These are phyloP conservation scores for Pandemis corylana DNA, from an alignment of 2,888 invertebrate genomes.

Conservation along the genomic window DNA sequence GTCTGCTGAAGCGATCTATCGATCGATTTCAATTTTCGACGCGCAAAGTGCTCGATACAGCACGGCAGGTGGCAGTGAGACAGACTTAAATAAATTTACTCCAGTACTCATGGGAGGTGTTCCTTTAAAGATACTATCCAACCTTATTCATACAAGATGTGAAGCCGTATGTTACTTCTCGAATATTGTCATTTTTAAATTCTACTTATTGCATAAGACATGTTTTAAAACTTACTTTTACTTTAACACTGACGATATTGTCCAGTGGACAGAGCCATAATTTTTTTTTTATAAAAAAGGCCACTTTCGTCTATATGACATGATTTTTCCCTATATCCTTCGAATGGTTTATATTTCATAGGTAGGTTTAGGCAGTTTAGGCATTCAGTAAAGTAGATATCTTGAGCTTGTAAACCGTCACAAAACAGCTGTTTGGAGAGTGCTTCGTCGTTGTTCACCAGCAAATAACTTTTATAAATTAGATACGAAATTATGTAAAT, in stretches of 20 bases:
- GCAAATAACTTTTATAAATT: background rate
- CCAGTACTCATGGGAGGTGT: conserved; percentile 17
- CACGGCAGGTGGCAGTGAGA: conserved; percentile 37
- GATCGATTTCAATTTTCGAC: conserved; percentile 48
- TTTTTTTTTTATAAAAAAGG: no score
- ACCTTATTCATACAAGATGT: background rate
- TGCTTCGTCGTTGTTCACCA: background rate
- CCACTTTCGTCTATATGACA: no score
- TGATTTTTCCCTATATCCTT: no score
- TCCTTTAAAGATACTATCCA: conserved; percentile 8
- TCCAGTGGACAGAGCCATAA: no score
- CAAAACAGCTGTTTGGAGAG: no score
- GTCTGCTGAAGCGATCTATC: conserved; percentile 62
- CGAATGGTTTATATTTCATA: no score
- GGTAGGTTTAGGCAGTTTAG: no score
- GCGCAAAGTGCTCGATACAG: conserved; percentile 54
- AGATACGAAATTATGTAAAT: conserved; percentile 14
- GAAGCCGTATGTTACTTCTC: background rate
- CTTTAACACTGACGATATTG: no score
- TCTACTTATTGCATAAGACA: background rate
- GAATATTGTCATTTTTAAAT: background rate
- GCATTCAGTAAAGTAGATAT: no score
- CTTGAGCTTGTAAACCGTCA: no score
- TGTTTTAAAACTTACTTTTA: no score
- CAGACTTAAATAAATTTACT: conserved; percentile 38